Evolutionary conservation across 2,113 vertebrate genomes (phyloP).

Genomic region (Glaucomys volans): DNA sequence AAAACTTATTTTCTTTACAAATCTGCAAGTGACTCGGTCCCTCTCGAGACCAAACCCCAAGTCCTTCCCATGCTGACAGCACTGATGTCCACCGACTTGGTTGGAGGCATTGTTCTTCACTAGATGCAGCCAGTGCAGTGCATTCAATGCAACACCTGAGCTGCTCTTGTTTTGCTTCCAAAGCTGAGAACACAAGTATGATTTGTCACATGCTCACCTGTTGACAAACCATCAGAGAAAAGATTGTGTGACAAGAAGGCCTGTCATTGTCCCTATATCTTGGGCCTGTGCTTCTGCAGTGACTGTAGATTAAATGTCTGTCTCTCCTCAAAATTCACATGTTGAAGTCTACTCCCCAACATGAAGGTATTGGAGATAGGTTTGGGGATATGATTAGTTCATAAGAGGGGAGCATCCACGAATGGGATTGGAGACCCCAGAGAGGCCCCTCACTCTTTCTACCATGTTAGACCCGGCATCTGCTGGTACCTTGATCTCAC

Average conservation of each 20-base stretch:
- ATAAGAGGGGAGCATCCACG: too few species aligned
- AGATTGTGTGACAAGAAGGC: not conserved
- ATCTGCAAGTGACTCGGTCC: not conserved
- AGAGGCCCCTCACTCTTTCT: not conserved
- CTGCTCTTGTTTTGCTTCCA: not conserved
- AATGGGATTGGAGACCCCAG: too few species aligned
- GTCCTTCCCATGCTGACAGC: not conserved
- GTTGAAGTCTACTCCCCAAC: not conserved
- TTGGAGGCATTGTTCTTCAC: not conserved
- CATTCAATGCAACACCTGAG: too few species aligned
- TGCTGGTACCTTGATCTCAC: not conserved
- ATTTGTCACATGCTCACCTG: not conserved
- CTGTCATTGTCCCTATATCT: not conserved
- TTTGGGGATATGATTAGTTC: not conserved
- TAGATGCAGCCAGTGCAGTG: not conserved
- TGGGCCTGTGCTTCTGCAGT: not conserved
- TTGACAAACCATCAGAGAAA: not conserved
- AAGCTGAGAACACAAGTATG: not conserved
- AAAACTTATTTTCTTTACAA: not conserved
- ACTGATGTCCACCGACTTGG: fast-evolving
- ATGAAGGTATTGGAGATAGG: not conserved
- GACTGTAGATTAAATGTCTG: not conserved
- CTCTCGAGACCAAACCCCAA: not conserved
- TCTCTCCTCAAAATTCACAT: too few species aligned
- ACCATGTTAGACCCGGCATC: not conserved